phyloP scores from a whole-genome alignment of 2,113 vertebrate species.

The Cepphus grylle region DNA sequence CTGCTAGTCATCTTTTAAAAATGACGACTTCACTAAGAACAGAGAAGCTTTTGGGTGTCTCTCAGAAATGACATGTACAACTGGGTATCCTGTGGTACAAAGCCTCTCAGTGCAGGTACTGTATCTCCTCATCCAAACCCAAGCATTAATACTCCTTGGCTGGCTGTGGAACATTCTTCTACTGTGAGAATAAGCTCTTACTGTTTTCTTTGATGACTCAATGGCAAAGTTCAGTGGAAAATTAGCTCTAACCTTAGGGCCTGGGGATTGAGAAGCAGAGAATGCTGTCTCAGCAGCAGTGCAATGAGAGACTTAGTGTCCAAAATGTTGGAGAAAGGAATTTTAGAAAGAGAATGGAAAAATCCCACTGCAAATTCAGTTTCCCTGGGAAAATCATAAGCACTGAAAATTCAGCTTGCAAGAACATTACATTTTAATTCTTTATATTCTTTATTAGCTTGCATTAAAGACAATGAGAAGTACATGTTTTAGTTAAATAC shows the following conservation, averaged over 20 bases:
- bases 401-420: background rate
- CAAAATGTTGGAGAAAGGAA: background rate
- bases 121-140: background rate
- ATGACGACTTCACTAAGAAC: rapidly evolving
- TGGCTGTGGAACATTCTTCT: background rate
- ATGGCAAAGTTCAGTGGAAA: background rate
- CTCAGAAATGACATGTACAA: rapidly evolving
- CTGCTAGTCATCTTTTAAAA: background rate
- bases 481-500: background rate
- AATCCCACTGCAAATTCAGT: background rate
- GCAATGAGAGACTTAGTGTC: background rate
- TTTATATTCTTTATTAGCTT: background rate
- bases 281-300: background rate
- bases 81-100: too few species aligned
- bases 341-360: background rate
- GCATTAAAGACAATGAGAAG: background rate
- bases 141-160: background rate
- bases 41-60: background rate
- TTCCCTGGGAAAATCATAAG: background rate
- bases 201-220: background rate
- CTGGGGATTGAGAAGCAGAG: background rate
- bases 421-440: background rate
- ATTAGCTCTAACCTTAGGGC: background rate
- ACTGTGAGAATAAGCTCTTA: background rate
- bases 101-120: background rate